Conservation (phyloP, 2,888 invertebrate genomes). For the Mamestra brassicae region DNA sequence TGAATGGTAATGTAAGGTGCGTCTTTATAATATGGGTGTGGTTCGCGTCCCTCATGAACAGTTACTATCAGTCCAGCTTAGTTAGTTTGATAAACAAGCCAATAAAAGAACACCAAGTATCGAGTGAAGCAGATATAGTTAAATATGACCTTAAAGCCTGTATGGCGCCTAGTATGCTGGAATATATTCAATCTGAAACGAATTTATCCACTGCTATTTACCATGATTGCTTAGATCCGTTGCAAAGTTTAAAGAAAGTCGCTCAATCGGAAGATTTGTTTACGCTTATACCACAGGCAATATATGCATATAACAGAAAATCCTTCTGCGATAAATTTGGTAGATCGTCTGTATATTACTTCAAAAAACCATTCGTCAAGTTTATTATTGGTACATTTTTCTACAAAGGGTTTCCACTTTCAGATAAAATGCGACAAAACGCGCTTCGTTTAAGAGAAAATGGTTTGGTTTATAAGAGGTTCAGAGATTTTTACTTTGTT, state of each 20-base stretch:
- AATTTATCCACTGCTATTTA: constrained; percentile 57
- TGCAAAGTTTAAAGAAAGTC: constrained; percentile 31
- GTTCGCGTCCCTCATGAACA: constrained; percentile 71
- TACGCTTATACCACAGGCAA: background rate
- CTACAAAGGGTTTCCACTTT: constrained; percentile 61
- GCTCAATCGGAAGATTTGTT: constrained; percentile 22
- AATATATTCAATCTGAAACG: constrained; percentile 29
- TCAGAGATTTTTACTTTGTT: constrained; percentile 30
- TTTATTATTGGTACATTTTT: constrained; percentile 43
- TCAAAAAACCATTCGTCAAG: constrained; percentile 35
- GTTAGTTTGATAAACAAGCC: constrained; percentile 68
- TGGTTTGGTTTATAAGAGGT: constrained; percentile 46
- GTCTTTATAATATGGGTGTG: constrained; percentile 75
- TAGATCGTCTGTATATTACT: constrained; percentile 17
- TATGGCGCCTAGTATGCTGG: background rate
- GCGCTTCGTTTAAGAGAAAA: constrained; percentile 47
- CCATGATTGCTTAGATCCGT: constrained; percentile 1
- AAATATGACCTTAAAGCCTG: constrained; percentile 43
- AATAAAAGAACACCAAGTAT: constrained; percentile 58
- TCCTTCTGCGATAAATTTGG: constrained; percentile 44
- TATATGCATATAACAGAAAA: constrained; percentile 27
- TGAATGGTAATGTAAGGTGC: constrained; percentile 19
- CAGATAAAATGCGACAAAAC: constrained; percentile 32
- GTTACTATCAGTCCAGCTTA: constrained; percentile 67
- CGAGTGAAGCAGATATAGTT: constrained; percentile 47